Percentiles rank a stretch among this genome's conserved stretches.
Evolutionary conservation across 2,113 vertebrate genomes (phyloP).

Genomic region (Myocastor coypus): DNA sequence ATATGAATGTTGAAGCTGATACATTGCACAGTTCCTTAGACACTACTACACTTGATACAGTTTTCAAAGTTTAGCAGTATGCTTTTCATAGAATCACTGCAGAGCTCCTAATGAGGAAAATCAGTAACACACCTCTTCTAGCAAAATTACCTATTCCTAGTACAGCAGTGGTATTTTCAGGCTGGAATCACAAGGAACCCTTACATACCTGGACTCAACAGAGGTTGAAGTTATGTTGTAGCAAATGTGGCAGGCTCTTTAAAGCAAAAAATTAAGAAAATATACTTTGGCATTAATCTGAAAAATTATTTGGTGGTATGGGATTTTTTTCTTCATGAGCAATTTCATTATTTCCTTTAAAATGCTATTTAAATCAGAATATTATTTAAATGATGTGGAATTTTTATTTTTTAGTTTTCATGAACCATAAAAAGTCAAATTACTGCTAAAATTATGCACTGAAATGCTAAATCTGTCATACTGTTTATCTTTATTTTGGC

Average conservation of each 20-base stretch:
- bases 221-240: constrained; percentile 63
- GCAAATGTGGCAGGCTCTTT: constrained; percentile 73
- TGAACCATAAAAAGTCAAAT: constrained; percentile 87
- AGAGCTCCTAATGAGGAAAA: constrained; percentile 78
- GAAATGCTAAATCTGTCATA: constrained; percentile 90
- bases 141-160: constrained; percentile 76
- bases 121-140: constrained; percentile 62
- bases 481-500: constrained; percentile 75
- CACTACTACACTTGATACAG: constrained; percentile 84
- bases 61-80: constrained; percentile 83
- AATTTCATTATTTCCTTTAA: constrained; percentile 82
- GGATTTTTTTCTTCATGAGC: constrained; percentile 70
- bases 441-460: constrained; percentile 88
- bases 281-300: constrained; percentile 60
- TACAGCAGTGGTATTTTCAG: constrained; percentile 68
- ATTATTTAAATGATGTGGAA: constrained; percentile 80
- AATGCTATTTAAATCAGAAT: constrained; percentile 81
- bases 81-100: constrained; percentile 82
- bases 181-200: constrained; percentile 63
- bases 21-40: constrained; percentile 91
- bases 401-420: constrained; percentile 81
- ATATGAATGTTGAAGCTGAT: constrained; percentile 89
- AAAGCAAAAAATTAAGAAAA: constrained; percentile 62
- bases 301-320: constrained; percentile 65
- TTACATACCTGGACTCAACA: constrained; percentile 59